Percentiles rank a stretch among this genome's conserved stretches.
phyloP scores from a whole-genome alignment of 1,140 invertebrate genomes.

The Andrena cerasifolii region DNA sequence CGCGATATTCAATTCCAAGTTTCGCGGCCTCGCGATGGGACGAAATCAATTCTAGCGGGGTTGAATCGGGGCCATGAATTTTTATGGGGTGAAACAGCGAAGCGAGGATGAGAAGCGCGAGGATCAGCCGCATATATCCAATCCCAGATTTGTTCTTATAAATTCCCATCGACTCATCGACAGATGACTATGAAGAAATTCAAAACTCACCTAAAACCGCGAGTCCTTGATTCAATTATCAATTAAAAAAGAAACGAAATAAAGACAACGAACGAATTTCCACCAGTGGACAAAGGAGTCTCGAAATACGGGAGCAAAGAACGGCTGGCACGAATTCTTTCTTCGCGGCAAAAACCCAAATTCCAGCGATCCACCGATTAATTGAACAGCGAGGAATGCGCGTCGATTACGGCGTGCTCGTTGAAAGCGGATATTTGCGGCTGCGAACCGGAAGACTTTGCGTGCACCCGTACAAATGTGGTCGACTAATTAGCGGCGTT shows the following conservation, averaged over 20 bases:
- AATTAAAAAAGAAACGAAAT: not conserved
- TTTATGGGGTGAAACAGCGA: not conserved
- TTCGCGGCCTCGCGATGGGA: conserved; percentile 8
- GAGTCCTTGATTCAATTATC: not conserved
- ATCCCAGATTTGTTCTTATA: not conserved
- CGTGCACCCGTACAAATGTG: conserved; percentile 48
- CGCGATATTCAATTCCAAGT: conserved; percentile 34
- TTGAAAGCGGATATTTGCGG: conserved; percentile 45
- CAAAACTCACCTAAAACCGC: too few relatives aligned
- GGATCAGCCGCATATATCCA: conserved; percentile 1
- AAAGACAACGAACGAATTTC: not conserved
- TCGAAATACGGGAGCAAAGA: not conserved
- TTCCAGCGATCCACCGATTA: conserved; percentile 42
- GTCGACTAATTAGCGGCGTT: conserved; percentile 56
- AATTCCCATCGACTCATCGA: too few relatives aligned
- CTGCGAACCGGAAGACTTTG: conserved; percentile 39
- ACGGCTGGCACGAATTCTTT: conserved; percentile 20
- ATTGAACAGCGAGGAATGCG: conserved; percentile 53
- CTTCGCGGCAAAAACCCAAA: not conserved
- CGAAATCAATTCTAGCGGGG: conserved; percentile 15
- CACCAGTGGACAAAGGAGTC: not conserved
- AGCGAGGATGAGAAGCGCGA: too few relatives aligned
- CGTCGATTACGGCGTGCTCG: conserved; percentile 28
- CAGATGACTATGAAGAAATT: too few relatives aligned
- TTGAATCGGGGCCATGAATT: conserved; percentile 17